Base-by-base conservation (phyloP, 2,113 vertebrate species). In the Narcine bancroftii region DNA sequence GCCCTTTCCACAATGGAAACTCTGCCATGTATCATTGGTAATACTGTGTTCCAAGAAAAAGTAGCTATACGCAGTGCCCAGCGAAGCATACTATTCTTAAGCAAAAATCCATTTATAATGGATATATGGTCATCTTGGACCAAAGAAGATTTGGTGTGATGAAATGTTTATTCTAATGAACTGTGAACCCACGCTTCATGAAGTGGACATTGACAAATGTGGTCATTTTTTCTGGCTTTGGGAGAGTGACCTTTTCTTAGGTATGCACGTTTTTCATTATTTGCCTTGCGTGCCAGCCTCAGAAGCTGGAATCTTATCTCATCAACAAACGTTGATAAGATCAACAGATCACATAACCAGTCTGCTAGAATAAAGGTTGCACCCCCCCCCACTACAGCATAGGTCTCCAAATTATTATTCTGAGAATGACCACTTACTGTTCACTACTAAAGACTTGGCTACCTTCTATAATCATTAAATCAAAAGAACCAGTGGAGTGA, bases 291-390 rank as follows among this genome's bases (percentile, higher is more conserved):
- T 69, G 63, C 89, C 89, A 91, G 39, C 11, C 63, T 91, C 24
- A 91, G 39, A 71, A 45, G 36, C 39, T 45, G 87, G 7, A 91
- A 26, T 9, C 87, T 91, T 91, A 91, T 91, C 36, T 91, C 81
- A 69, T 91, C 87, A 91, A 91, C 63, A 42, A 91, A 69, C 2
- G 89, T 47, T 13, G 89, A 91, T 91, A 91, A 69, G 39, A 91
- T 91, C 39, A 47, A 47, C 45, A 91, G 29, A 69, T 56, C 63
- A 47, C 11, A 91, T 91, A 69, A 91, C 45, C 89, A 91, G 66
- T 91, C 24, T 39, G 65, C 63, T 69, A 39, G 72, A 91, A 71
- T 29, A 42, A 71, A 71, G 56, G 53, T 15, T 63, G 13, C 19
- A 63, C 53, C 17, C 83, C 11, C 53, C 17, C 83, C 11, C 19